A percentile compares a stretch with the other conserved stretches of the same genome.
Conservation (phyloP, 2,888 invertebrate genomes). For the Tupiocoris notatus region DNA sequence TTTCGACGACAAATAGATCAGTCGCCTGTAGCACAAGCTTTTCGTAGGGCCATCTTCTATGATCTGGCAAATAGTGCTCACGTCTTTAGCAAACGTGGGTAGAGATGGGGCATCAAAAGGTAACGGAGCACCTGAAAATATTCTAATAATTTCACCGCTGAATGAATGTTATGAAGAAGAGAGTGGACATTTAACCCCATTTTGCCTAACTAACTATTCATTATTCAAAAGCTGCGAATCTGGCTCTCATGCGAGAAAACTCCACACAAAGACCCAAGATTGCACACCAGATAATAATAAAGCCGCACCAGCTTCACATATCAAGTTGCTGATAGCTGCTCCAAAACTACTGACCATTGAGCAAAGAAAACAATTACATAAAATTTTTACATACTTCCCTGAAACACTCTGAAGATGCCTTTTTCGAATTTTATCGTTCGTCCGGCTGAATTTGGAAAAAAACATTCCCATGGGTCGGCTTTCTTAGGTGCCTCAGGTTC, state of each 20-base stretch:
- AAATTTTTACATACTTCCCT: constrained; percentile 53
- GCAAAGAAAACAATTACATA: background rate
- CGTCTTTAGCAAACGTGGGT: constrained; percentile 79
- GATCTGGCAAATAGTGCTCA: constrained; percentile 87
- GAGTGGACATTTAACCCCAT: background rate
- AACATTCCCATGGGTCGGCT: constrained; percentile 81
- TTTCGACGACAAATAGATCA: constrained; percentile 95
- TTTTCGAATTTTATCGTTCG: constrained; percentile 69
- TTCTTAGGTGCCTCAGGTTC: constrained; percentile 54
- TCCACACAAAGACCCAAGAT: no score
- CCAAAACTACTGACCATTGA: background rate
- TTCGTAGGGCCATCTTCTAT: constrained; percentile 98
- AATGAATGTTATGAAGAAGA: no score
- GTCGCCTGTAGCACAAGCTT: constrained; percentile 93
- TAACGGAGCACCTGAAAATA: constrained; percentile 59
- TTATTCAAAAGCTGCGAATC: background rate
- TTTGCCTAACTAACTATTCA: no score
- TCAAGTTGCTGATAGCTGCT: no score
- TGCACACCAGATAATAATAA: no score
- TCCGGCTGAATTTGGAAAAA: constrained; percentile 67
- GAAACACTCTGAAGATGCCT: constrained; percentile 79
- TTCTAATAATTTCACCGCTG: constrained; percentile 60
- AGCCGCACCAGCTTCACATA: no score
- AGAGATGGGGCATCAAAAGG: constrained; percentile 76
- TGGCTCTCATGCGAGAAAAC: no score